Percentiles rank a stretch among this genome's conserved stretches.
These are phyloP conservation scores for Scaptomyza graminum DNA, from an alignment of 1,140 invertebrate genomes.

Conservation along the genomic window DNA sequence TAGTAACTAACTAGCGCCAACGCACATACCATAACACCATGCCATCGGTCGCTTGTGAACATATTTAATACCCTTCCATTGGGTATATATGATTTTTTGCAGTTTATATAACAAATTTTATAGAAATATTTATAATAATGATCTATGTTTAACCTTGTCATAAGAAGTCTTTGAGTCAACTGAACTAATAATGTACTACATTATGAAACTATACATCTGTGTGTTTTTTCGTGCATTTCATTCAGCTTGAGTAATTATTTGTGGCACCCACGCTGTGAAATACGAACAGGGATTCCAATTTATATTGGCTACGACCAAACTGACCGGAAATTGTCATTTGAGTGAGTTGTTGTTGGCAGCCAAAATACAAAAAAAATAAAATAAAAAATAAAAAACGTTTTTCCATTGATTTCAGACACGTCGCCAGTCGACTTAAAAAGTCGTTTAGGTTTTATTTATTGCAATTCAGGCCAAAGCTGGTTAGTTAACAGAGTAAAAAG, in stretches of 20 bases:
- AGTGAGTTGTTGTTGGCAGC: conserved; percentile 38
- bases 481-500: neutral
- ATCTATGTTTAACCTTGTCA: neutral
- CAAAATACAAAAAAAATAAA: conserved; percentile 23
- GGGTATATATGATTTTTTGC: neutral
- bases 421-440: conserved; percentile 56
- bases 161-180: neutral
- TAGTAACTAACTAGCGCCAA: conserved; percentile 75
- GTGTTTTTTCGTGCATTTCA: conserved; percentile 8
- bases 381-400: conserved; percentile 41
- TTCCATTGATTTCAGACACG: conserved; percentile 74
- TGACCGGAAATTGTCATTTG: conserved; percentile 80
- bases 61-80: neutral
- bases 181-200: neutral
- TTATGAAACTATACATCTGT: neutral
- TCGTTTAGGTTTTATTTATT: conserved; percentile 20
- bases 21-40: conserved; percentile 30
- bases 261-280: conserved; percentile 73
- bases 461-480: conserved; percentile 5
- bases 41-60: neutral
- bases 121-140: no score
- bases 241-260: conserved; percentile 66
- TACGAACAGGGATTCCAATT: conserved; percentile 78
- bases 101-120: conserved; percentile 44
- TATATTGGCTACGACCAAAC: conserved; percentile 72